These are phyloP conservation scores for Lepidurus couesii DNA, from an alignment of 1,140 invertebrate species.

Conservation along the genomic window DNA sequence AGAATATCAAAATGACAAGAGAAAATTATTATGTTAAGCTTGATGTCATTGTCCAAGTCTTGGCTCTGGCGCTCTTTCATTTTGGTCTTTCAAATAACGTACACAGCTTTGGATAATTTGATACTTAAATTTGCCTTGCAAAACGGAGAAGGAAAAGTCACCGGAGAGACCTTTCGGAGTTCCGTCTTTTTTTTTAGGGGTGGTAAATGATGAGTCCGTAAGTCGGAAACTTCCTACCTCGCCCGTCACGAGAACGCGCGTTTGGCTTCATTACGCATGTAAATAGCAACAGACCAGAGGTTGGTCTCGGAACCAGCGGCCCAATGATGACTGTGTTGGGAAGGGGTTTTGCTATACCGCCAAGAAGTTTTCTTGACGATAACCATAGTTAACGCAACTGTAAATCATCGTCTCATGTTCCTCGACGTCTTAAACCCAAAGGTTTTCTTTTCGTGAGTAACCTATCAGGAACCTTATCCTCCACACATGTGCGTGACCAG, in stretches of 20 bases:
- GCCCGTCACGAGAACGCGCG: not conserved
- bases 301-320: not conserved
- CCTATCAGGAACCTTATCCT: slow-evolving; percentile 17
- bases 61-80: not conserved
- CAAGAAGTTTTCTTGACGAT: not conserved
- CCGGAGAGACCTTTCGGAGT: not conserved
- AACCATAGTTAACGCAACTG: slow-evolving; percentile 1
- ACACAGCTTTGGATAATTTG: slow-evolving; percentile 8
- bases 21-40: slow-evolving; percentile 8
- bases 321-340: slow-evolving; percentile 3
- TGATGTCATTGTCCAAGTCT: slow-evolving; percentile 15
- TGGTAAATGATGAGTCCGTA: not conserved
- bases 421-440: not conserved
- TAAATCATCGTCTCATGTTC: not conserved
- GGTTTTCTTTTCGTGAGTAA: not conserved
- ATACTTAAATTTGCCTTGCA: slow-evolving; percentile 10
- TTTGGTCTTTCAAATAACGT: not conserved
- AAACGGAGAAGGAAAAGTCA: not conserved
- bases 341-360: not conserved
- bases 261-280: slow-evolving; percentile 15
- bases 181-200: not conserved
- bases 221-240: not conserved
- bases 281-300: slow-evolving; percentile 1
- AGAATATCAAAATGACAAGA: slow-evolving; percentile 5
- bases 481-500: not conserved